Conservation (phyloP, 2,888 invertebrate species). For the Tetragonisca angustula region DNA sequence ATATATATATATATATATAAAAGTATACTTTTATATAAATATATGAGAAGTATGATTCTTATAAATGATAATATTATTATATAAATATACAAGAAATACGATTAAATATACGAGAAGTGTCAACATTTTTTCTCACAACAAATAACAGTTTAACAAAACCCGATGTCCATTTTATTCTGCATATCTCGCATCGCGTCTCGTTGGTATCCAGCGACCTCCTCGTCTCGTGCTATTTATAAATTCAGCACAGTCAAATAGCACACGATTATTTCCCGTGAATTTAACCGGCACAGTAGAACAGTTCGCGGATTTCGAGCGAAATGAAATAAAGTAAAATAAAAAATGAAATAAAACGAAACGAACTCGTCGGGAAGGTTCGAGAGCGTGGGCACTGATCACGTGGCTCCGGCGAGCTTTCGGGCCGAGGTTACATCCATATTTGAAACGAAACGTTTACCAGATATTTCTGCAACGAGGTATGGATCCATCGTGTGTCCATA, state of each 20-base stretch:
- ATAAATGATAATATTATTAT: too few species aligned
- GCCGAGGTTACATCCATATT: background rate
- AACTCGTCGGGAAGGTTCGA: background rate
- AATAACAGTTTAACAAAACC: too few species aligned
- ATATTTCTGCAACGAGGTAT: background rate
- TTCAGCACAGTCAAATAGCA: constrained; percentile 3
- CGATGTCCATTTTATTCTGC: background rate
- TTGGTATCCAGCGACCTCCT: background rate
- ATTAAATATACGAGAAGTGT: too few species aligned
- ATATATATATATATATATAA: too few species aligned
- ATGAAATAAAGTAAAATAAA: background rate
- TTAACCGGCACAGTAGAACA: background rate
- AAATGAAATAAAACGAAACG: background rate
- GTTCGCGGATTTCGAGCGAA: background rate
- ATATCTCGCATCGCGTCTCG: background rate
- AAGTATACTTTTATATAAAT: too few species aligned
- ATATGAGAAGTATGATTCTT: too few species aligned
- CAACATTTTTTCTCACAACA: too few species aligned
- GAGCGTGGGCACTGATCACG: background rate
- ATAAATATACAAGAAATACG: too few species aligned
- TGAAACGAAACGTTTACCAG: background rate
- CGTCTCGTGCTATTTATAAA: constrained; percentile 1
- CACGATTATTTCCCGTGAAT: background rate
- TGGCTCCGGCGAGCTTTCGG: background rate
- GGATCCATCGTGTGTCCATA: background rate